Base-by-base conservation (phyloP, 2,797 vertebrate genomes). In the Synaphobranchus kaupii region DNA sequence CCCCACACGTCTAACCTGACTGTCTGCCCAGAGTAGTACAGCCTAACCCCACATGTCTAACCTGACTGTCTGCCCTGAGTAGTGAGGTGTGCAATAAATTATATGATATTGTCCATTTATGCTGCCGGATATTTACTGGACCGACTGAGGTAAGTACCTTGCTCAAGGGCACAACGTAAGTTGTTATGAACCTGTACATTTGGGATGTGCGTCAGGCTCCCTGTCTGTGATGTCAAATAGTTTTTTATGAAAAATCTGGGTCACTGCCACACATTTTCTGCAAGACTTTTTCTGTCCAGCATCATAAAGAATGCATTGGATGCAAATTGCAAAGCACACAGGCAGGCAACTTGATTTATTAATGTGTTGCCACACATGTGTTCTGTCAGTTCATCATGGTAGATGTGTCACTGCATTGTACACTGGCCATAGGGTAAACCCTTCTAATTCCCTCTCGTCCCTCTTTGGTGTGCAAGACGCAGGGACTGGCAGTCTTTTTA, bases 91-190 rank as follows among this genome's bases (percentile, higher is more conserved):
- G 28, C 17, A 15, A 39, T 76, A 76, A 76, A 76, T 44, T 28
- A 68, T 6, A 76, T 15, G 13, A 76, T 76, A 76, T 44, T 76
- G 15, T 76, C 73, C 73, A 76, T 76, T 76, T 71, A 71, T 71
- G 28, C 68, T 31, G 28, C 28, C 31, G 68, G 68, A 71, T 13
- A 76, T 76, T 76, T 44, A 76, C 73, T 76, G 73, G 39, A 22
- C 34, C 73, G 22, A 76, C 39, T 76, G 13, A 76, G 31, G 39
- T 44, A 44, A 76, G 39, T 76, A 76, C 39, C 15, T 76, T 76
- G 39, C 73, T 76, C 34, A 50, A 52, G 48, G 48, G 48, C 22
- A n/a, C 22, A 50, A 82, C 22, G 28, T 1, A n/a, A 48, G 44
- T 28, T 82, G 20, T 82, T 22, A 82, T 20, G 3, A 82, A 82